A percentile compares a stretch with the other conserved stretches of the same genome.
phyloP scores from a whole-genome alignment of 2,797 vertebrate species.

The Eurystomus glaucurus region DNA sequence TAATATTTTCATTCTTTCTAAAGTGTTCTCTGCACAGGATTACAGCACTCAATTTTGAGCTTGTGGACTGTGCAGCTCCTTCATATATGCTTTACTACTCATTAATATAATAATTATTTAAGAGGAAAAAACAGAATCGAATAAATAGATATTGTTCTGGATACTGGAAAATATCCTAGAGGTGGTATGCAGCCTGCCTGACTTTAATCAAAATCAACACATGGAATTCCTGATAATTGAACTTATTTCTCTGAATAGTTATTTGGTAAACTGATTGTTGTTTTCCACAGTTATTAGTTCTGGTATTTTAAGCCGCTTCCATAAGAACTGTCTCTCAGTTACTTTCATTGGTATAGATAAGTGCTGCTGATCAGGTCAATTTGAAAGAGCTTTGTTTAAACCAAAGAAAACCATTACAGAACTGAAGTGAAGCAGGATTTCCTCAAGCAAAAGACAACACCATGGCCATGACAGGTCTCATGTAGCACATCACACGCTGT shows the following conservation, averaged over 20 bases:
- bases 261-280: background rate
- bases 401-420: background rate
- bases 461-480: accelerated
- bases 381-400: background rate
- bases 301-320: background rate
- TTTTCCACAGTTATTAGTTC: background rate
- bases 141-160: background rate
- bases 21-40: background rate
- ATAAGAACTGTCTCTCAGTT: background rate
- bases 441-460: background rate
- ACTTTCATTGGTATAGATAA: background rate
- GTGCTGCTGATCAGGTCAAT: background rate
- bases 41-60: background rate
- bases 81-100: background rate
- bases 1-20: background rate
- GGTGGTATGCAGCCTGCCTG: background rate
- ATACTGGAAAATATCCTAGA: background rate
- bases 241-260: slow-evolving; percentile 14
- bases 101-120: background rate
- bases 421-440: background rate
- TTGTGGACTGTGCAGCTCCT: background rate
- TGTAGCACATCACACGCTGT: accelerated
- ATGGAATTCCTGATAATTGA: background rate
- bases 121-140: background rate
- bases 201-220: background rate